A percentile compares a stretch with the other conserved stretches of the same genome.
Evolutionary conservation across 2,888 invertebrate genomes (phyloP).

Genomic region (Tridacna gigas): DNA sequence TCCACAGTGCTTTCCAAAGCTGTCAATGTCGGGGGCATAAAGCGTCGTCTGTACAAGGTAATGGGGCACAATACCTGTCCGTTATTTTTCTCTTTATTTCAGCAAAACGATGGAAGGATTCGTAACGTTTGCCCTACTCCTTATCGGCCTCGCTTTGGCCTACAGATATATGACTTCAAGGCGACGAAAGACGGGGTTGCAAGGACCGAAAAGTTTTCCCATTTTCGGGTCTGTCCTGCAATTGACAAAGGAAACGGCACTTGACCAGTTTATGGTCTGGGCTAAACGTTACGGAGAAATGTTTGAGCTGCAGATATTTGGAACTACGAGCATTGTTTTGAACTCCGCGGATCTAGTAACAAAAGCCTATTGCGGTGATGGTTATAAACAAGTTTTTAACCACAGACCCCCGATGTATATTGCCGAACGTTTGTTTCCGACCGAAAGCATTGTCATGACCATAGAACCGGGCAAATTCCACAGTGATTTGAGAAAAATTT

Average conservation of each 20-base stretch:
- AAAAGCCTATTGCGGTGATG: conserved; percentile 7
- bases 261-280: not conserved
- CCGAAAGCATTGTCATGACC: not conserved
- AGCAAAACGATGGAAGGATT: not conserved
- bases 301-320: not conserved
- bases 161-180: not conserved
- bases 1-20: too few species aligned
- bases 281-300: not conserved
- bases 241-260: not conserved
- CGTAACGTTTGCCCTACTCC: not conserved
- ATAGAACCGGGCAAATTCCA: not conserved
- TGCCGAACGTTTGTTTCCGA: not conserved
- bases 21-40: too few species aligned
- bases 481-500: conserved; percentile 4
- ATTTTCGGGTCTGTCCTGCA: not conserved
- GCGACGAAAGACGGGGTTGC: not conserved
- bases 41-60: too few species aligned
- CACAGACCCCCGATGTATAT: conserved; percentile 1
- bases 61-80: too few species aligned
- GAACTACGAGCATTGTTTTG: not conserved
- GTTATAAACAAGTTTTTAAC: not conserved
- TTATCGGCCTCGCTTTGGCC: not conserved
- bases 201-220: not conserved
- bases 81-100: too few species aligned
- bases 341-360: not conserved